These are phyloP conservation scores for Dipodomys stephensi DNA, from an alignment of 2,113 vertebrate genomes.

Conservation along the genomic window DNA sequence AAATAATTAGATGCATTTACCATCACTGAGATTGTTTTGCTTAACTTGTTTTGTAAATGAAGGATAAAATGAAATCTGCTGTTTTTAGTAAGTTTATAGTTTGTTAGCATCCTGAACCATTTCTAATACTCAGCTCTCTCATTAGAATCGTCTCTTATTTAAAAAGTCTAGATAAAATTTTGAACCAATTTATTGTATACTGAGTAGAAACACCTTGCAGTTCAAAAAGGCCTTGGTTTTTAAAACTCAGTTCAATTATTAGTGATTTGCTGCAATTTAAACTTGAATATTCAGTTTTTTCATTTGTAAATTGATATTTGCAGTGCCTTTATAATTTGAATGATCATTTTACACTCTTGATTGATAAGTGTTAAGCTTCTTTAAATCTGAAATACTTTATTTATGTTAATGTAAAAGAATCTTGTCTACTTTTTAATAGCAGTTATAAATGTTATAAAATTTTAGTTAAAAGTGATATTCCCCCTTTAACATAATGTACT, in stretches of 20 bases:
- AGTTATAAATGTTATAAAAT: neutral
- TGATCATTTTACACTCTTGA: too few relatives aligned
- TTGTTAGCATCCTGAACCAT: neutral
- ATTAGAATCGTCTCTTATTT: constrained; percentile 9
- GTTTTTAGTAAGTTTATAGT: neutral
- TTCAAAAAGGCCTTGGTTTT: neutral
- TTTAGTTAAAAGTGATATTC: neutral
- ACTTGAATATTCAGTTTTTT: neutral
- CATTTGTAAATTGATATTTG: constrained; percentile 38
- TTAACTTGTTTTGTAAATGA: constrained; percentile 63
- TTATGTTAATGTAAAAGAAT: constrained; percentile 14
- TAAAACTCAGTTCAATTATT: neutral
- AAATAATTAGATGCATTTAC: constrained; percentile 92
- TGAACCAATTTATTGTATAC: constrained; percentile 9
- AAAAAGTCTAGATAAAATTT: constrained; percentile 33
- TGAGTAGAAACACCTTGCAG: neutral
- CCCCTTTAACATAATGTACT: neutral
- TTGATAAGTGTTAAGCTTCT: too few relatives aligned
- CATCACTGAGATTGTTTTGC: constrained; percentile 69
- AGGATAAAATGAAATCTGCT: constrained; percentile 51
- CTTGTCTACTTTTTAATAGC: constrained; percentile 1
- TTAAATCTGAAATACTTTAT: constrained; percentile 32
- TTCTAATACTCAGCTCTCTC: constrained; percentile 1
- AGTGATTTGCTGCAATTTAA: neutral
- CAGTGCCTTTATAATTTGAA: neutral